Evolutionary conservation across 2,797 vertebrate genomes (phyloP), one percentile per base, ranked within the genome.

Genomic region (Sebastiscus albofasciatus): DNA sequence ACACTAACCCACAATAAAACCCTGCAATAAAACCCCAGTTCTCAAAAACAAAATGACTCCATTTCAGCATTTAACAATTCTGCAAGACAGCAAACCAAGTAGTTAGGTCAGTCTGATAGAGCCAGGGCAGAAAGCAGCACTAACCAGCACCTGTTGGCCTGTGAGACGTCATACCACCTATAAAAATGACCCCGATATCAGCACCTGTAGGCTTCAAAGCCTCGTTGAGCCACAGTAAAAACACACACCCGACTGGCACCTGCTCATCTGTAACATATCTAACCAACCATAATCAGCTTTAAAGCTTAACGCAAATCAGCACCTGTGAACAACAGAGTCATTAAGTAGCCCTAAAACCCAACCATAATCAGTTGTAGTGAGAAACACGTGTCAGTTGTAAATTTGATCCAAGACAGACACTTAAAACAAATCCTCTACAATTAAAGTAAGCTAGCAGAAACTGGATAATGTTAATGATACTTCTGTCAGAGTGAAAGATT

Each of bases 131-230:
- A 78, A 54, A 66, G 42, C 64, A 2, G 73, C 69, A 66, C 13
- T 29, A 77, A 82, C 62, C 79, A 76, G 69, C 87, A 89, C 81
- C 89, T 87, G 88, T 71, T 78, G 71, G 70, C 66, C 84, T 80
- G 76, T 2, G 67, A 72, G 65, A 78, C 81, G 18, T 88, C 79
- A 75, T 78, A 79, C 67, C 75, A 22, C 18, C 80, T 52, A 42
- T 87, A 85, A 89, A 89, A 79, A 39, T 29, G 26, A 72, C 73
- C 76, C 36, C 10, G 5, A 66, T 10, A 80, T 87, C 83, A 79
- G 76, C 89, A 91, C 88, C 88, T 88, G 89, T 14, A 61, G 55
- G 69, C 78, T 82, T 89, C 80, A 90, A 90, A 91, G 91, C 61
- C 36, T 56, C 2, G 5, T 33, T 67, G 22, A 75, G 75, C 27